These are phyloP conservation scores for Idaea dimidiata DNA, from an alignment of 2,888 invertebrate genomes.

Conservation along the genomic window DNA sequence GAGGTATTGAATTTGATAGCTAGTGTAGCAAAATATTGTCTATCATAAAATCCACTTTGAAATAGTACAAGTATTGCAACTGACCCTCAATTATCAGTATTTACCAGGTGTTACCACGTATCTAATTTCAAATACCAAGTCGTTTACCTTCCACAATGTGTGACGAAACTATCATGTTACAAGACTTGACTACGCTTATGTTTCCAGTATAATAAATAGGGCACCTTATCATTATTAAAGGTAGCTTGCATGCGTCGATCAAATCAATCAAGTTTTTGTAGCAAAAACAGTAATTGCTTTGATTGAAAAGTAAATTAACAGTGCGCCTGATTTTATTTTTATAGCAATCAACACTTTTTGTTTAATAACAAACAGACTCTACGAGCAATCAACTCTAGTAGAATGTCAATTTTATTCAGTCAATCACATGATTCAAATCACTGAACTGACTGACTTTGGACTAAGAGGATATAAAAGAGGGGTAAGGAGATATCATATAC, in stretches of 20 bases:
- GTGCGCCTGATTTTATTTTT: background rate
- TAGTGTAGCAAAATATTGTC: too few species aligned
- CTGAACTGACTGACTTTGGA: too few species aligned
- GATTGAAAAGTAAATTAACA: background rate
- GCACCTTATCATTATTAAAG: background rate
- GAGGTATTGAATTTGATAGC: too few species aligned
- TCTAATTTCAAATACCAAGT: slow-evolving; percentile 30
- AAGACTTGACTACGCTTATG: slow-evolving; percentile 3
- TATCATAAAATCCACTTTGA: too few species aligned
- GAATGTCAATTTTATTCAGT: too few species aligned
- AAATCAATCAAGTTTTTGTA: background rate
- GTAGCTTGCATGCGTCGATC: slow-evolving; percentile 10
- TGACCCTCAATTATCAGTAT: too few species aligned
- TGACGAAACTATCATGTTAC: slow-evolving; percentile 44
- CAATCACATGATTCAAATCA: too few species aligned
- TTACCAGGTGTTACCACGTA: background rate
- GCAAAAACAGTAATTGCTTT: background rate
- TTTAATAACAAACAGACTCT: background rate
- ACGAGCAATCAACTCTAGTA: too few species aligned
- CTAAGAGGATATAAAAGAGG: too few species aligned
- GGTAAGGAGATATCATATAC: too few species aligned
- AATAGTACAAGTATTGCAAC: too few species aligned
- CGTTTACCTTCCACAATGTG: slow-evolving; percentile 46
- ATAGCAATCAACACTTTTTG: background rate
- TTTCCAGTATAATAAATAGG: background rate